phyloP scores from a whole-genome alignment of 1,140 invertebrate genomes.

The Drosophila asahinai region DNA sequence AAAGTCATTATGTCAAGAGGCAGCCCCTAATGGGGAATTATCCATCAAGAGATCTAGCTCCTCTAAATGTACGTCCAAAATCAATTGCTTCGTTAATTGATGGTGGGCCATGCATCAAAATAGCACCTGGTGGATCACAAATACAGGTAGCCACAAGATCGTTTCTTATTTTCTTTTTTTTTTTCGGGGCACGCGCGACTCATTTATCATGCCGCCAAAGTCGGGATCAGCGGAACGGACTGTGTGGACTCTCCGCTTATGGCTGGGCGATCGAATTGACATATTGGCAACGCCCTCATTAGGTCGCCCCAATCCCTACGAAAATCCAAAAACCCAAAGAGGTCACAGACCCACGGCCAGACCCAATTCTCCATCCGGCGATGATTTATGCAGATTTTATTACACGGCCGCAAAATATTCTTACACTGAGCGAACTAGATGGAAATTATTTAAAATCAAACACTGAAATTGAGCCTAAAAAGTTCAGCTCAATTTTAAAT shows the following conservation, averaged over 20 bases:
- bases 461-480: too few relatives aligned
- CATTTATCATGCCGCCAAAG: slow-evolving; percentile 60
- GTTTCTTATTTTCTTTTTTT: neutral
- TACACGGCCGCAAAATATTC: slow-evolving; percentile 15
- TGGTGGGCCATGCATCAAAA: slow-evolving; percentile 73
- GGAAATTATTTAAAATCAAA: too few relatives aligned
- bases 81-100: slow-evolving; percentile 73
- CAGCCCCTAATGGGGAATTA: slow-evolving; percentile 55
- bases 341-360: slow-evolving; percentile 16
- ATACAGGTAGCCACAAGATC: slow-evolving; percentile 66
- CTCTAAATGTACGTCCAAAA: slow-evolving; percentile 37
- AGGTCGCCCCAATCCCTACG: slow-evolving; percentile 17
- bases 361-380: slow-evolving; percentile 6
- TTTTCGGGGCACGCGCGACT: slow-evolving; percentile 63
- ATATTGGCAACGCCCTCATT: slow-evolving; percentile 75
- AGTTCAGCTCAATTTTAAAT: too few relatives aligned
- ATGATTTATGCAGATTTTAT: slow-evolving; percentile 65
- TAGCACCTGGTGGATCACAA: slow-evolving; percentile 76
- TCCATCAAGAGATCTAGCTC: slow-evolving; percentile 55
- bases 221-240: slow-evolving; percentile 35
- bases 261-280: slow-evolving; percentile 59
- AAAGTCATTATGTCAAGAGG: slow-evolving; percentile 26
- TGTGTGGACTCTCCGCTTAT: slow-evolving; percentile 14
- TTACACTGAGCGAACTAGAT: slow-evolving; percentile 9
- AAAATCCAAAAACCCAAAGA: slow-evolving; percentile 2